Evolutionary conservation across 2,797 vertebrate species (phyloP).

Genomic region (Philypnodon macrostomus): DNA sequence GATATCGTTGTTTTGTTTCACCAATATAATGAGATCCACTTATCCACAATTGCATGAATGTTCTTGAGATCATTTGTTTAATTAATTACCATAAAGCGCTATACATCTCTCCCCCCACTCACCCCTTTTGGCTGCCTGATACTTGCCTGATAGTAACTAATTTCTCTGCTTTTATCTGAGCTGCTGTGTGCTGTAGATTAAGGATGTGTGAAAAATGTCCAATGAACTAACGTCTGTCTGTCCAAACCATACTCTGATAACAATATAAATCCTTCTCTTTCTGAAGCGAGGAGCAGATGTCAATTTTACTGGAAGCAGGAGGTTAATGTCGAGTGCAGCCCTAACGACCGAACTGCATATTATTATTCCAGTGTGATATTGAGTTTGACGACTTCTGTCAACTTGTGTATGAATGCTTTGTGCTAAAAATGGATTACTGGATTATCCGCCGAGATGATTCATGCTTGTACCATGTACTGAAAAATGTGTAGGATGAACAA

Average conservation of each 20-base stretch:
- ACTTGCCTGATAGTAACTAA: neutral
- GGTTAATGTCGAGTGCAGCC: neutral
- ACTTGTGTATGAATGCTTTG: neutral
- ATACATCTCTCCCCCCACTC: neutral
- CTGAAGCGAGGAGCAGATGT: neutral
- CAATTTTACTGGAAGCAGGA: neutral
- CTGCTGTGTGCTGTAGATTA: neutral
- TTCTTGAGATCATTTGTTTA: neutral
- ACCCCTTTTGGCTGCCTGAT: neutral
- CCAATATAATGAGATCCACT: too few species aligned
- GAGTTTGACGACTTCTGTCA: slow-evolving; percentile 1
- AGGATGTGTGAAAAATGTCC: slow-evolving; percentile 1
- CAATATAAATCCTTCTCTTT: neutral
- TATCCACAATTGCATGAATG: neutral
- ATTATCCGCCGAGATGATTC: slow-evolving; percentile 30
- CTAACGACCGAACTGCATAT: neutral
- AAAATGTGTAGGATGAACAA: too few species aligned
- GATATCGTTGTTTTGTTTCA: too few species aligned
- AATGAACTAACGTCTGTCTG: neutral
- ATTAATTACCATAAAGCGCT: neutral
- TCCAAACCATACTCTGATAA: neutral
- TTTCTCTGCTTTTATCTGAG: slow-evolving; percentile 5
- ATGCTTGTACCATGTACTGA: slow-evolving; percentile 14
- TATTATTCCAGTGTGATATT: neutral
- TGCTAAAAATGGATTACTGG: slow-evolving; percentile 8